These are phyloP conservation scores for Oreochromis spilurus DNA, from an alignment of 2,113 vertebrate genomes.

Conservation along the genomic window DNA sequence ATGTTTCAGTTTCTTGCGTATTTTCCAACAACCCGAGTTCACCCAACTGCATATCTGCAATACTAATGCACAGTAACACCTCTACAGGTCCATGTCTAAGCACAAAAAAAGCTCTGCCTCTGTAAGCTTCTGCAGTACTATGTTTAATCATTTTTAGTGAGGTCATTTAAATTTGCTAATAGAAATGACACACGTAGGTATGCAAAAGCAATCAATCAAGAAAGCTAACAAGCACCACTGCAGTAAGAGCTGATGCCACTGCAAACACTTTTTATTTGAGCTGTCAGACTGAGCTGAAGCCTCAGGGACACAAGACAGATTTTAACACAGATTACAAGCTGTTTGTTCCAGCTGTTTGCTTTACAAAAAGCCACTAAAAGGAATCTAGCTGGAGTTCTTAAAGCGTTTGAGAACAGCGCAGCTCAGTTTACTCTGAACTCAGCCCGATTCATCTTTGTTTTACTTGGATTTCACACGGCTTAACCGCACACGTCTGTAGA, in stretches of 20 bases:
- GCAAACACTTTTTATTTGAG: background rate
- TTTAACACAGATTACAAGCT: constrained; percentile 22
- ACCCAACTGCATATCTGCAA: background rate
- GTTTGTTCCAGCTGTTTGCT: constrained; percentile 30
- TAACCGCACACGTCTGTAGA: background rate
- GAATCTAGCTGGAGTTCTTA: background rate
- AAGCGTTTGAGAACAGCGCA: background rate
- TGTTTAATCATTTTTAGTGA: background rate
- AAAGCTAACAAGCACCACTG: background rate
- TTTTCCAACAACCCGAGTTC: background rate
- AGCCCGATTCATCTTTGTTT: background rate
- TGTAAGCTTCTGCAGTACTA: background rate
- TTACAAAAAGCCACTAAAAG: background rate
- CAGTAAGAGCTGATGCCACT: background rate
- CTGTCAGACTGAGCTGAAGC: background rate
- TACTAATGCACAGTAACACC: background rate
- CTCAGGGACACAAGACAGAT: background rate
- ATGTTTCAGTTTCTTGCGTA: background rate
- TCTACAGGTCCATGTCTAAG: background rate
- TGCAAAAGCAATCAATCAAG: constrained; percentile 14
- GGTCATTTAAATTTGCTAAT: background rate
- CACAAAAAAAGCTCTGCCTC: background rate
- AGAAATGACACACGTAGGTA: background rate
- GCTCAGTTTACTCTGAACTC: background rate
- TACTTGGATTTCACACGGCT: background rate